These are phyloP conservation scores for Cinara cedri DNA, from an alignment of 2,888 invertebrate species.

Conservation along the genomic window DNA sequence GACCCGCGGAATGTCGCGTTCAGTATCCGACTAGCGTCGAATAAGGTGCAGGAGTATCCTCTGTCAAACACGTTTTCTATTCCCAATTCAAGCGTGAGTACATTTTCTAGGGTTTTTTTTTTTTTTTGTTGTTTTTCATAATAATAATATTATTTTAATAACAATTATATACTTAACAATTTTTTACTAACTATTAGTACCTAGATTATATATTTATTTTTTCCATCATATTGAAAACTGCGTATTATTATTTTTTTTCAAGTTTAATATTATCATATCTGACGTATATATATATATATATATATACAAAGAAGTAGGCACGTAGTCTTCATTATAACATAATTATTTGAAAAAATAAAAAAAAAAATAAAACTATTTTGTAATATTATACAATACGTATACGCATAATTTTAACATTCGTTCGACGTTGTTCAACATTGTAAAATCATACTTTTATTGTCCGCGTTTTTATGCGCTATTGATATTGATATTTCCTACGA, in stretches of 20 bases:
- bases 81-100: slow-evolving; percentile 49
- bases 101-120: background rate
- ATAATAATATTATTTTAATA: background rate
- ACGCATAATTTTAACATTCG: too few species aligned
- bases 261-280: background rate
- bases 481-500: too few species aligned
- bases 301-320: too few species aligned
- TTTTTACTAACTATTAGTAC: background rate
- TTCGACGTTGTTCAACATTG: too few species aligned
- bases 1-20: slow-evolving; percentile 25
- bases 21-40: slow-evolving; percentile 46
- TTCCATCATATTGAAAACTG: background rate
- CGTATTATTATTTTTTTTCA: slow-evolving; percentile 4
- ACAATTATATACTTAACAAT: too few species aligned
- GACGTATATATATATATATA: background rate
- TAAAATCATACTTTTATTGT: too few species aligned
- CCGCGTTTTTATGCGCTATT: too few species aligned
- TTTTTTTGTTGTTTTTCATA: background rate
- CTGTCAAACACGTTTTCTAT: slow-evolving; percentile 12
- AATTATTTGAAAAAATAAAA: too few species aligned
- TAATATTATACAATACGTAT: too few species aligned
- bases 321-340: too few species aligned
- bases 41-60: slow-evolving; percentile 30
- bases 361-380: too few species aligned
- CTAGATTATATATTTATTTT: background rate